Conservation (phyloP, 1,140 invertebrate species). For the Triops cancriformis region DNA sequence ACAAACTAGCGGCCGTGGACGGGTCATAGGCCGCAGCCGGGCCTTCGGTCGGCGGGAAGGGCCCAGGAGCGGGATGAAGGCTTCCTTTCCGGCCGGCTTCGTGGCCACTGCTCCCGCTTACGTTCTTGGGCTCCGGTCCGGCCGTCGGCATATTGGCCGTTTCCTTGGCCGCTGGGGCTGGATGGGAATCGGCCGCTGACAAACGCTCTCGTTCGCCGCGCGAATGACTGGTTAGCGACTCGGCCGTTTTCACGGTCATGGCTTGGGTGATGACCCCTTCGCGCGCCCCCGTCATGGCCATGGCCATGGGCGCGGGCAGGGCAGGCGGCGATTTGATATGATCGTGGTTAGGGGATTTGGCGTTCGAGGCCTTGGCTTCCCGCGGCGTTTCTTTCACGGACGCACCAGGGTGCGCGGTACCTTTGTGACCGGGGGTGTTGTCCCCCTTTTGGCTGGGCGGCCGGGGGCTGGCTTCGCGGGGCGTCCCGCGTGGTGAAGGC, state of each 20-base stretch:
- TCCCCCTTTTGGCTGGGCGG: neutral
- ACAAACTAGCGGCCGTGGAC: neutral
- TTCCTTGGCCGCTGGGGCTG: neutral
- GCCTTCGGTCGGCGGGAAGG: neutral
- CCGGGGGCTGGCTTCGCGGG: slow-evolving; percentile 16
- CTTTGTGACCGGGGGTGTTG: neutral
- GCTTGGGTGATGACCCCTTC: slow-evolving; percentile 19
- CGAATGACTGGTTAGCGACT: neutral
- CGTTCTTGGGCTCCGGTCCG: neutral
- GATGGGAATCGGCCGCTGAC: neutral
- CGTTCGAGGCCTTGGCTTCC: neutral
- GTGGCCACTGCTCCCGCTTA: neutral
- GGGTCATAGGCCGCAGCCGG: neutral
- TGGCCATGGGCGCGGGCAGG: neutral
- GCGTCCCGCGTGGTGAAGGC: neutral
- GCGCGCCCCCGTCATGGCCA: neutral
- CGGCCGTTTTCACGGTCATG: neutral
- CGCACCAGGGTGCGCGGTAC: neutral
- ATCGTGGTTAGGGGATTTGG: neutral
- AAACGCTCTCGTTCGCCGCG: neutral
- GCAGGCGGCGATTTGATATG: neutral
- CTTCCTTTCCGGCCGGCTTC: neutral
- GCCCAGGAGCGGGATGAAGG: neutral
- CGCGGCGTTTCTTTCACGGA: neutral
- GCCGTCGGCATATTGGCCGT: neutral